Evolutionary conservation across 2,888 invertebrate genomes (phyloP).

Genomic region (Octodonta nipae): DNA sequence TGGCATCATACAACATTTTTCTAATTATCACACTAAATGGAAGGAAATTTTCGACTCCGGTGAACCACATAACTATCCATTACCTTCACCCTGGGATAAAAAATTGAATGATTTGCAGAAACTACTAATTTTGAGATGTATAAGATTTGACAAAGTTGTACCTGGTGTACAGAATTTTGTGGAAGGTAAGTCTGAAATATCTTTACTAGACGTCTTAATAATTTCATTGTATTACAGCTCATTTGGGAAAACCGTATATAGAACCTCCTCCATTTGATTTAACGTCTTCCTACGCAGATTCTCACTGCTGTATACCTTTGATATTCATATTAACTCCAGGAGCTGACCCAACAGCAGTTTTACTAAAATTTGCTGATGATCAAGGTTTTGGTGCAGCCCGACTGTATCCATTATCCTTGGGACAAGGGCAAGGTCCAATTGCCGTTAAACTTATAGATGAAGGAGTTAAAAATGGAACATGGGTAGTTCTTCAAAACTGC

Average conservation of each 20-base stretch:
- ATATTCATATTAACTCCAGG: slow-evolving; percentile 87
- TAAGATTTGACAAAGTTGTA: slow-evolving; percentile 78
- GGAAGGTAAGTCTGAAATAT: slow-evolving; percentile 15
- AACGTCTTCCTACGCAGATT: slow-evolving; percentile 68
- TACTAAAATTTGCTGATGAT: slow-evolving; percentile 85
- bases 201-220: no score
- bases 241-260: slow-evolving; percentile 66
- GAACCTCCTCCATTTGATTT: slow-evolving; percentile 87
- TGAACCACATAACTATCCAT: slow-evolving; percentile 54
- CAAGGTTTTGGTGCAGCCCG: slow-evolving; percentile 69
- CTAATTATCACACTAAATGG: slow-evolving; percentile 48
- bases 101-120: slow-evolving; percentile 57
- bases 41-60: slow-evolving; percentile 57
- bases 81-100: slow-evolving; percentile 59
- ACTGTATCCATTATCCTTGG: slow-evolving; percentile 70
- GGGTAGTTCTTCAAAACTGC: slow-evolving; percentile 92
- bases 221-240: slow-evolving; percentile 34
- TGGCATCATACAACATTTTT: slow-evolving; percentile 56
- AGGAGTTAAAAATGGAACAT: slow-evolving; percentile 70
- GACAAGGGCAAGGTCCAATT: slow-evolving; percentile 86
- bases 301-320: slow-evolving; percentile 74
- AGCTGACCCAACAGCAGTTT: slow-evolving; percentile 79
- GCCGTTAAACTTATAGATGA: slow-evolving; percentile 76
- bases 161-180: slow-evolving; percentile 51
- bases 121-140: slow-evolving; percentile 63